Evolutionary conservation across 1,140 invertebrate genomes (phyloP).

Genomic region (Cyphomyrmex costatus): DNA sequence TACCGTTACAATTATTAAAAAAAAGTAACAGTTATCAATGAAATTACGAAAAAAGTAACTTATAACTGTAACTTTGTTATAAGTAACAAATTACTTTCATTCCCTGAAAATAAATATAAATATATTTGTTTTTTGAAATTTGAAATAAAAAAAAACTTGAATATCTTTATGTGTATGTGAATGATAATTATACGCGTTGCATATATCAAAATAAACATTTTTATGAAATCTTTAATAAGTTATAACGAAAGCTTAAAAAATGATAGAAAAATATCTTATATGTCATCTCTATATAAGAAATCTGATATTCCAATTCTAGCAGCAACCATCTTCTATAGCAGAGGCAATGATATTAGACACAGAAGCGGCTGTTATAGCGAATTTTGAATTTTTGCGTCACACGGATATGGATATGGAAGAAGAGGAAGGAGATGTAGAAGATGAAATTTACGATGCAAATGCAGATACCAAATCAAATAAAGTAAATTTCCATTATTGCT

Average conservation of each 20-base stretch:
- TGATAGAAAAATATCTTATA: background rate
- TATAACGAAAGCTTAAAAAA: constrained; percentile 1
- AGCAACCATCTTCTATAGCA: constrained; percentile 87
- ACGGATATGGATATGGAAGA: constrained; percentile 96
- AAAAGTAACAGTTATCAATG: no score
- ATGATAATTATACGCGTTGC: background rate
- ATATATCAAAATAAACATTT: constrained; percentile 11
- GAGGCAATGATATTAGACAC: constrained; percentile 95
- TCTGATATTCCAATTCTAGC: constrained; percentile 67
- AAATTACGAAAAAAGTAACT: no score
- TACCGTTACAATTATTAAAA: no score
- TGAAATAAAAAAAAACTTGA: background rate
- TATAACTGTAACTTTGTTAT: no score
- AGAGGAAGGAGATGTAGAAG: constrained; percentile 91
- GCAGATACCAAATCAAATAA: constrained; percentile 87
- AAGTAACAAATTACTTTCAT: no score
- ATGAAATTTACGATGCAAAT: constrained; percentile 89
- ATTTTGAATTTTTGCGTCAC: constrained; percentile 96
- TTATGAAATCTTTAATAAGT: background rate
- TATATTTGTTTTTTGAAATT: constrained; percentile 5
- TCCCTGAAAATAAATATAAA: no score
- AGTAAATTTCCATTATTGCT: constrained; percentile 75
- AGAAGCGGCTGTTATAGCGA: constrained; percentile 97
- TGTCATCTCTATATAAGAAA: constrained; percentile 13
- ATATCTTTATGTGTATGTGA: no score